phyloP scores from a whole-genome alignment of 2,888 invertebrate species.

The Syritta pipiens region DNA sequence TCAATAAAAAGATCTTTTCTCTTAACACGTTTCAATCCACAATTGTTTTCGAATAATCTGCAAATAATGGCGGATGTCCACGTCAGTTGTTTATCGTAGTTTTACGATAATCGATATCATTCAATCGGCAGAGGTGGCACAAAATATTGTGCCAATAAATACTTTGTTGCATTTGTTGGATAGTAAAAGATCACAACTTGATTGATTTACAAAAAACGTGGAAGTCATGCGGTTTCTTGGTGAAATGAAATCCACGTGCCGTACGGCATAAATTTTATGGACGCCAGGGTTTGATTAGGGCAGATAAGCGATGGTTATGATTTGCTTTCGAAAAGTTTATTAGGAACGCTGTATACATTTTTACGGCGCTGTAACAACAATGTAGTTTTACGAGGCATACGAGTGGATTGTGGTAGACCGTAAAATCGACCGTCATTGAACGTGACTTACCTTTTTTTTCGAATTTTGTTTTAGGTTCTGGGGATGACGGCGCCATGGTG shows the following conservation, averaged over 20 bases:
- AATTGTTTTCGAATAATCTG: too few species aligned
- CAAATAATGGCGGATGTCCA: too few species aligned
- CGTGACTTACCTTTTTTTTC: neutral
- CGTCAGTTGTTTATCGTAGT: neutral
- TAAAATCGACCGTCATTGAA: neutral
- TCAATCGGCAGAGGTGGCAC: neutral
- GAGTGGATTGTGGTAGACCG: neutral
- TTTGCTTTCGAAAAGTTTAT: too few species aligned
- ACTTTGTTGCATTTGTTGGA: neutral
- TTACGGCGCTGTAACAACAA: too few species aligned
- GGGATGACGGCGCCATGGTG: slow-evolving; percentile 84
- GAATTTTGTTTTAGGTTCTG: slow-evolving; percentile 82
- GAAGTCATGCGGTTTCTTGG: neutral
- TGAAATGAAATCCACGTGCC: neutral
- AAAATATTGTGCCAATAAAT: neutral
- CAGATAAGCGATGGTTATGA: too few species aligned
- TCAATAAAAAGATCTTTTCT: too few species aligned
- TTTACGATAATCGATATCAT: neutral
- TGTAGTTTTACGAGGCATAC: too few species aligned
- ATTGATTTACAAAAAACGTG: slow-evolving; percentile 18
- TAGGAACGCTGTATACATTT: too few species aligned
- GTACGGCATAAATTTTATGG: too few species aligned
- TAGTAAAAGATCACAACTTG: slow-evolving; percentile 6
- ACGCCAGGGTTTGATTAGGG: too few species aligned
- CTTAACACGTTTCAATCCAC: too few species aligned